Evolutionary conservation across 2,797 vertebrate genomes (phyloP), one percentile per base, ranked within the genome.

Genomic region (Clarias laeviceps): DNA sequence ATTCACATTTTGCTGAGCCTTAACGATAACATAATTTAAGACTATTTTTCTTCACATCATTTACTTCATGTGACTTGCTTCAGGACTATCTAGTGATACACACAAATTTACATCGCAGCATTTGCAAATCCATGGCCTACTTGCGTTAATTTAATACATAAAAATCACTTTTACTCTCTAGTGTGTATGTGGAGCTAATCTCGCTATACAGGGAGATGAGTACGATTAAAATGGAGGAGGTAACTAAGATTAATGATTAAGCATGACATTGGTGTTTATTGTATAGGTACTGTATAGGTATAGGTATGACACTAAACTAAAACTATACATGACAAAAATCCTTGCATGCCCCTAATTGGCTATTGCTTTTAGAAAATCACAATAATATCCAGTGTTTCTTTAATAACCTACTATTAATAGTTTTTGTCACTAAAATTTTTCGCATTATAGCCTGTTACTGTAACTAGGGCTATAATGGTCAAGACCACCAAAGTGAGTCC

Each of bases 51-150:
- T 70, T 56, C 32, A 65, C 69, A 66, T 29, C 50, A 70, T 82
- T 77, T 77, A 61, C 56, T 82, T 66, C 40, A n/a, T 40, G 37
- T 24, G 34, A 29, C 70, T 73, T 57, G 50, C 74, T 77, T 85
- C 54, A 56, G 50, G 80, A 45, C 50, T 59, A 56, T n/a, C 32
- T 62, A 68, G 59, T 76, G 65, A 81, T 61, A 32, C 57, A 17
- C 50, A 66, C 5, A 61, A 29, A 22, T 64, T 7, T 62, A 12
- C 34, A 40, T 37, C 15, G 22, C 22, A 64, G 34, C 59, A 62
- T 79, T 61, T 45, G 24, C 24, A 50, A 80, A 45, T 37, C 29
- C 32, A n/a, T 64, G n/a, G 61, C 12, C 78, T 80, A 50, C 12
- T 24, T 22, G 29, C 37, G 17, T 9, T 82, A n/a, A 70, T 82